Percentiles rank a stretch among this genome's conserved stretches.
These are phyloP conservation scores for Ditula angustiorana DNA, from an alignment of 2,888 invertebrate species.

Conservation along the genomic window DNA sequence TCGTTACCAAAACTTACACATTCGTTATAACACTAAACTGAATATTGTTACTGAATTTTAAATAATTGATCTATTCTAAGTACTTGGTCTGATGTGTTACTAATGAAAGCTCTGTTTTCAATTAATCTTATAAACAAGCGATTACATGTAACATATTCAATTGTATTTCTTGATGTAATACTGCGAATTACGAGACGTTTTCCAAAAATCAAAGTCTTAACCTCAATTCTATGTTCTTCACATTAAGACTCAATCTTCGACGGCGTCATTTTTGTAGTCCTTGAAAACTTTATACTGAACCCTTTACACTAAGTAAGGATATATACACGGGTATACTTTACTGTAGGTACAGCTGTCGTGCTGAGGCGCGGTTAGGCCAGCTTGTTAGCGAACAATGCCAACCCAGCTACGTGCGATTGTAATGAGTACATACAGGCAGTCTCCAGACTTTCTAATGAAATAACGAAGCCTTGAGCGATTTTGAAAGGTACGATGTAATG, in stretches of 20 bases:
- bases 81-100: no score
- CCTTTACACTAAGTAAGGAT: slow-evolving; percentile 15
- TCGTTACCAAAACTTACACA: not conserved
- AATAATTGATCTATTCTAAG: no score
- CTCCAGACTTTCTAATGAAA: slow-evolving; percentile 33
- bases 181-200: no score
- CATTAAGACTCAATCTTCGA: no score
- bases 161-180: no score
- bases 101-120: no score
- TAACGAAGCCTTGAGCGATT: not conserved
- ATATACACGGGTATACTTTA: slow-evolving; percentile 8
- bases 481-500: slow-evolving; percentile 3
- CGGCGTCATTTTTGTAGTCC: no score
- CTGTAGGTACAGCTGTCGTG: slow-evolving; percentile 58
- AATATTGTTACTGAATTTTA: no score
- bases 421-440: slow-evolving; percentile 56
- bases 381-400: slow-evolving; percentile 80
- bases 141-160: no score
- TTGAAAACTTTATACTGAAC: not conserved
- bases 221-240: no score
- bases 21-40: not conserved
- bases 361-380: slow-evolving; percentile 71
- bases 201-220: no score
- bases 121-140: no score
- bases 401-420: slow-evolving; percentile 58